Percentiles rank a stretch among this genome's conserved stretches.
Evolutionary conservation across 1,140 invertebrate species (phyloP).

Genomic region (Homarus americanus): DNA sequence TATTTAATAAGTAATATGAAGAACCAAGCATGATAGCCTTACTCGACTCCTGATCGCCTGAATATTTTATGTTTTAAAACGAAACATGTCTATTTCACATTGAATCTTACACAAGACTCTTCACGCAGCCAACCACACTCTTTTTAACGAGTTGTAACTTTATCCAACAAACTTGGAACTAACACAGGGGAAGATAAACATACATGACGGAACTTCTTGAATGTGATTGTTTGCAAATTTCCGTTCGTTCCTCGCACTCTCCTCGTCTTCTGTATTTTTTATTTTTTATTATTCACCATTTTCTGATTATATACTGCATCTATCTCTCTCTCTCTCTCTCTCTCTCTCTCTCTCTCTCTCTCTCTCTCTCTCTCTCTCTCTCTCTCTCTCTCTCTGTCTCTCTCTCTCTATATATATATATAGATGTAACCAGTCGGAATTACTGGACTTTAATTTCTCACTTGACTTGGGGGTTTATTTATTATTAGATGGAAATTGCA

Average conservation of each 20-base stretch:
- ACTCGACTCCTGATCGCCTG: neutral
- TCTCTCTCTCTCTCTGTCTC: no score
- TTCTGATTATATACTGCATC: neutral
- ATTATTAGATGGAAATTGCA: no score
- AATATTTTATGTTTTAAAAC: neutral
- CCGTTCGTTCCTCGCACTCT: neutral
- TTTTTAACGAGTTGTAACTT: neutral
- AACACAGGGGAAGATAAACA: neutral
- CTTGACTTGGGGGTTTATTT: no score
- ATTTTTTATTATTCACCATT: neutral
- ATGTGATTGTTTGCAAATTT: neutral
- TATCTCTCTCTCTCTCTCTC: neutral
- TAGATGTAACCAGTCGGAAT: no score
- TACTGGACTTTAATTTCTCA: no score
- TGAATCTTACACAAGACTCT: neutral
- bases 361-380: neutral
- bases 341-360: slow-evolving; percentile 6
- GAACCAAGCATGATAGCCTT: neutral
- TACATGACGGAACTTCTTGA: neutral
- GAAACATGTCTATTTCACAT: neutral
- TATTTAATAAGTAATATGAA: neutral
- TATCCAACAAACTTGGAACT: neutral
- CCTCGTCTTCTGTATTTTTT: neutral
- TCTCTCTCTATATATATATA: no score
- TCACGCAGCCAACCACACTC: neutral